These are phyloP conservation scores for Desmophyllum pertusum DNA, from an alignment of 92 coral and sea anemone genomes.

Conservation along the genomic window DNA sequence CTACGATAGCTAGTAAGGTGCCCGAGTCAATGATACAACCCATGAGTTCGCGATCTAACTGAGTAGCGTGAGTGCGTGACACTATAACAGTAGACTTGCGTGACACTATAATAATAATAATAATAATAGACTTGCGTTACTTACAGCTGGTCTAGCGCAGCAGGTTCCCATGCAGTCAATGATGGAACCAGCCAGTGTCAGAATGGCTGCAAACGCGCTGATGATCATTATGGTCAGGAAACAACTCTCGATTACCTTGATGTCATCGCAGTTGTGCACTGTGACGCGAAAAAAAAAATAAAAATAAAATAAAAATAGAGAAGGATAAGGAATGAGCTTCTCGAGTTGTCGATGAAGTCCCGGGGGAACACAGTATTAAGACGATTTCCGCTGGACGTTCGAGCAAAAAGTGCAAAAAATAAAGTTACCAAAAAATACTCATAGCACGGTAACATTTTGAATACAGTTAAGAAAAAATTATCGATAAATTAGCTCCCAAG, in stretches of 20 bases:
- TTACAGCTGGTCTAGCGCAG: slow-evolving; percentile 69
- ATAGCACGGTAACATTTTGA: no score
- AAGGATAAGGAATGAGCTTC: no score
- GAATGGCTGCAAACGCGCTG: slow-evolving; percentile 41
- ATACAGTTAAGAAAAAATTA: no score
- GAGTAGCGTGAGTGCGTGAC: not conserved
- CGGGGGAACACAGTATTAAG: no score
- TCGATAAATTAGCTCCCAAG: no score
- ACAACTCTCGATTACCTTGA: slow-evolving; percentile 53
- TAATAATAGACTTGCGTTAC: not conserved
- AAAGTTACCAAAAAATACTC: no score
- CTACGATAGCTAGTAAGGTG: no score
- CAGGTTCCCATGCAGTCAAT: slow-evolving; percentile 81
- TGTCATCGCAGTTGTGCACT: slow-evolving; percentile 72
- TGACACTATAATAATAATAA: not conserved
- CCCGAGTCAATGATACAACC: not conserved
- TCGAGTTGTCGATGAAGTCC: no score
- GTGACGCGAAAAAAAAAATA: not conserved
- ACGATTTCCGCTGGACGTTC: no score
- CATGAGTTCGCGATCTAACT: not conserved
- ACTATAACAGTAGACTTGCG: not conserved
- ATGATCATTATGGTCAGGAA: slow-evolving; percentile 56
- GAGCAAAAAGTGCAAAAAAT: no score
- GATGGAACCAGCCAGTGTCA: slow-evolving; percentile 78
- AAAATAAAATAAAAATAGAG: no score